A percentile compares a stretch with the other conserved stretches of the same genome.
phyloP scores from a whole-genome alignment of 2,797 vertebrate genomes.

The Rhinophrynus dorsalis region DNA sequence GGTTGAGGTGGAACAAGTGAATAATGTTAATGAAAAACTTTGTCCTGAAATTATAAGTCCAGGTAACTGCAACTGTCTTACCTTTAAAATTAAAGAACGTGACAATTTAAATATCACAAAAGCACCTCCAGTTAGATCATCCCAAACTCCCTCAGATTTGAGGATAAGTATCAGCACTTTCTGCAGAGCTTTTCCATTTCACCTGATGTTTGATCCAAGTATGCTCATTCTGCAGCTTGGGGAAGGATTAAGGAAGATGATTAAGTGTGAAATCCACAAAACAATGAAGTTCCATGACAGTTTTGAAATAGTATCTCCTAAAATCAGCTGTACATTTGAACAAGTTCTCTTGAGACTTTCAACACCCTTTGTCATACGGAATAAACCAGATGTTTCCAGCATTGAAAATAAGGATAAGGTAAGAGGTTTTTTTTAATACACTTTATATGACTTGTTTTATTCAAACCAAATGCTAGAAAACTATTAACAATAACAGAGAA shows the following conservation, averaged over 20 bases:
- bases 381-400: slow-evolving; percentile 78
- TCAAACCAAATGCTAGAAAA: too few species aligned
- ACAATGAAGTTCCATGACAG: slow-evolving; percentile 87
- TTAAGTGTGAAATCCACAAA: slow-evolving; percentile 84
- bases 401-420: slow-evolving; percentile 93
- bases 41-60: slow-evolving; percentile 72
- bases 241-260: slow-evolving; percentile 88
- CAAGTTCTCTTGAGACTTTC: slow-evolving; percentile 88
- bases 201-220: slow-evolving; percentile 88
- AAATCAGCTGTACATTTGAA: slow-evolving; percentile 88
- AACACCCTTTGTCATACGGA: slow-evolving; percentile 94
- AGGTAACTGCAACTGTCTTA: slow-evolving; percentile 83
- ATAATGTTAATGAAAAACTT: slow-evolving; percentile 66
- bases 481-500: background rate
- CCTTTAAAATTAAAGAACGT: slow-evolving; percentile 81
- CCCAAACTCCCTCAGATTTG: slow-evolving; percentile 84
- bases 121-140: slow-evolving; percentile 73
- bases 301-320: slow-evolving; percentile 94
- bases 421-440: slow-evolving; percentile 51
- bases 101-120: slow-evolving; percentile 66
- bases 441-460: too few species aligned
- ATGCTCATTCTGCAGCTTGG: slow-evolving; percentile 94
- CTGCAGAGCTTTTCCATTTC: slow-evolving; percentile 95
- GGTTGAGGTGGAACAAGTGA: slow-evolving; percentile 86
- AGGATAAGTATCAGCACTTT: slow-evolving; percentile 92